Evolutionary conservation across 2,888 invertebrate species (phyloP), one percentile per base, ranked within the genome.

Genomic region (Mesorhabditis belari): DNA sequence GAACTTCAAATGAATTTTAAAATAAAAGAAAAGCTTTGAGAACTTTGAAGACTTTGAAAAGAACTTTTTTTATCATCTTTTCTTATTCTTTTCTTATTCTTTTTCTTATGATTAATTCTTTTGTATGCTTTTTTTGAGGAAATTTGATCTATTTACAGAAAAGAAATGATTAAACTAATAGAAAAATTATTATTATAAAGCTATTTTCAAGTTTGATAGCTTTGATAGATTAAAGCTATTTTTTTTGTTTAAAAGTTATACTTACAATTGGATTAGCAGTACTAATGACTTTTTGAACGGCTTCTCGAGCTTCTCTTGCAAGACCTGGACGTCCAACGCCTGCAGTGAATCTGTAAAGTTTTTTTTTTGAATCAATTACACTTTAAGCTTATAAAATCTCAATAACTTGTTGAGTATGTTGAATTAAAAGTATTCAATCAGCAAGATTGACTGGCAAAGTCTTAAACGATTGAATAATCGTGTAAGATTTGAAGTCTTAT

Each of bases 301-400:
- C 77, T 64, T 80, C 79, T 24, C 79, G 62, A 5, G 75, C 75
- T 51, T 78, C 77, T 49, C 75, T 55, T 5, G 79, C 79, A 54
- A 77, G 58, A n/a, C 79, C 79, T 1, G 73, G 71, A 44, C 70
- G 67, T 17, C 79, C 76, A 17, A 79, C 76, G 4, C 73, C 75
- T 3, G 77, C 75, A 5, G 77, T 77, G 57, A 79, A 79, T 59
- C 79, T 71, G 53, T 28, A 63, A 57, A 24, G 54, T n/a, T n/a
- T n/a, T n/a, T n/a, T n/a, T n/a, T n/a, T n/a, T n/a, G n/a, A n/a
- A n/a, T n/a, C n/a, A n/a, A n/a, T n/a, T n/a, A n/a, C n/a, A n/a
- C n/a, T n/a, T n/a, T n/a, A n/a, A n/a, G n/a, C n/a, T n/a, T n/a
- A n/a, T n/a, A n/a, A n/a, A n/a, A n/a, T n/a, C n/a, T n/a, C n/a